These are phyloP conservation scores for Tenebrosternarchus preto DNA, from an alignment of 2,113 vertebrate genomes.

Conservation along the genomic window DNA sequence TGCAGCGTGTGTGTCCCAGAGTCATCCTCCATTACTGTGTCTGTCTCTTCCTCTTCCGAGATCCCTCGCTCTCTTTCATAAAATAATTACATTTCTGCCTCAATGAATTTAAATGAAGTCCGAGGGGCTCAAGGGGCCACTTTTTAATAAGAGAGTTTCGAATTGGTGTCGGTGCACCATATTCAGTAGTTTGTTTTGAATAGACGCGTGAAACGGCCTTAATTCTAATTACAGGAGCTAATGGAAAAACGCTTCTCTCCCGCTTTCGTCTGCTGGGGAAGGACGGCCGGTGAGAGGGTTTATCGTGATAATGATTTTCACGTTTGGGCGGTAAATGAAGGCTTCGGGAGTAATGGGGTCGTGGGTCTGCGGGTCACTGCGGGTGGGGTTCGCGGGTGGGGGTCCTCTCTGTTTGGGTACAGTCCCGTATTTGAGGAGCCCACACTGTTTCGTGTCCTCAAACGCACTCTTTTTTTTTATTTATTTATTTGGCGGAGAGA, in stretches of 20 bases:
- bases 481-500: no score
- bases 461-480: not conserved
- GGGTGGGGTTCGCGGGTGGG: slow-evolving; percentile 5
- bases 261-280: slow-evolving; percentile 29
- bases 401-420: no score
- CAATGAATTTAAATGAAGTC: slow-evolving; percentile 72
- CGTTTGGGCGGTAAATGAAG: slow-evolving; percentile 12
- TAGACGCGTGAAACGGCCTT: slow-evolving; percentile 11
- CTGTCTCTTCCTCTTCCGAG: slow-evolving; percentile 73
- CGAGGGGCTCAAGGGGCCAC: slow-evolving; percentile 39
- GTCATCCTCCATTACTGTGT: slow-evolving; percentile 58
- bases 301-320: slow-evolving; percentile 32
- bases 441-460: no score
- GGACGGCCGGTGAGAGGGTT: slow-evolving; percentile 29
- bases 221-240: slow-evolving; percentile 37
- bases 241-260: slow-evolving; percentile 11
- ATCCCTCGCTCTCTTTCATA: slow-evolving; percentile 69
- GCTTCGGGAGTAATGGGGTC: slow-evolving; percentile 1
- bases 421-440: no score
- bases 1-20: slow-evolving; percentile 55
- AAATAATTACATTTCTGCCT: slow-evolving; percentile 80
- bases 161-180: slow-evolving; percentile 12
- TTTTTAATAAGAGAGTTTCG: slow-evolving; percentile 46
- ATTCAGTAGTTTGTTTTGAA: slow-evolving; percentile 38
- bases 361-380: not conserved